Evolutionary conservation across 2,797 vertebrate species (phyloP), one percentile per base, ranked within the genome.

Genomic region (Spinus pinus): DNA sequence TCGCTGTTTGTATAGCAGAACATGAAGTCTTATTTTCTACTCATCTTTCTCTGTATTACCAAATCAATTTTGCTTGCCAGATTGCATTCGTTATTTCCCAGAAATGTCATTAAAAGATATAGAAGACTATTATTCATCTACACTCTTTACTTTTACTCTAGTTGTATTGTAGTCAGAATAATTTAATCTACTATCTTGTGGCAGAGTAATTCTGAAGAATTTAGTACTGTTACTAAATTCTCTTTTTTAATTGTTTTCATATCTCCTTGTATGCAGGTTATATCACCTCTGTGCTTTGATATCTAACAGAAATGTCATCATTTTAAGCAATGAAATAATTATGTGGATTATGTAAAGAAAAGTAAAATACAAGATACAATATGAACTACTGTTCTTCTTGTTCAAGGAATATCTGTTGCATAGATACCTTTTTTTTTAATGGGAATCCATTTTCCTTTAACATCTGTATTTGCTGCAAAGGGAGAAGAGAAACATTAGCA

Each of bases 1-100:
- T 92, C 0, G 0, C 14, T 81, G 25, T 90, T 96, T 95, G 39
- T 83, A 93, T 97, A 94, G 74, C 57, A 91, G 18, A 94, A 35
- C 61, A 86, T 89, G 74, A 69, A 81, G 66, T 78, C 35, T 47
- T 54, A 89, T 93, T 97, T 95, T 92, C 70, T 90, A 20, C 42
- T 86, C 5, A 64, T 94, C 94, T 95, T 81, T 25, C 44, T 64
- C 37, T 80, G 65, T 86, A 85, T 86, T 93, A 49, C 46, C 37
- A 79, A 82, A 88, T 53, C 46, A 80, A 58, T 95, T 94, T 95
- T 60, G 9, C 84, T 61, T 92, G 27, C 8, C 51, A 90, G 72
- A 71, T 92, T 69, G 56, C 83, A 79, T 93, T 92, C 6, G 64
- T 83, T 95, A 25, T 86, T 77, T 93, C 62, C 27, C 53, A 94